phyloP scores from a whole-genome alignment of 1,140 invertebrate species.

The Scylla paramamosain region DNA sequence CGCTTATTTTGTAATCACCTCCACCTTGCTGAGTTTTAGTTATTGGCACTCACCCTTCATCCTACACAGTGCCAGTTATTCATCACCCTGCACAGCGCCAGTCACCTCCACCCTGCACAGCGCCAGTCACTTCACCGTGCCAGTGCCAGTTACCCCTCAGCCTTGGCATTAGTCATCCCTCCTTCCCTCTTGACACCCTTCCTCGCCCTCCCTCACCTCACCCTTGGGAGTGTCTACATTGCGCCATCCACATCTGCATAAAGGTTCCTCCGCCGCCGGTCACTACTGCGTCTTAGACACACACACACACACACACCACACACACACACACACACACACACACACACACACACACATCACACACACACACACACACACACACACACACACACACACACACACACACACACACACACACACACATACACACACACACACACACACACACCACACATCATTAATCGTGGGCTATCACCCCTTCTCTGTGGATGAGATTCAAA shows the following conservation, averaged over 20 bases:
- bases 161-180: background rate
- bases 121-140: too few relatives aligned
- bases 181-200: background rate
- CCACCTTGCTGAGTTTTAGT: too few relatives aligned
- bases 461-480: too few relatives aligned
- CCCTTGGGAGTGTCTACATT: conserved; percentile 30
- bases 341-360: background rate
- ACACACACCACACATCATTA: too few relatives aligned
- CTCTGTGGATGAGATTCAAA: too few relatives aligned
- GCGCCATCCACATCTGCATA: conserved; percentile 40
- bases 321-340: conserved; percentile 29
- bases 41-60: too few relatives aligned
- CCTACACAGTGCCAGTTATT: too few relatives aligned
- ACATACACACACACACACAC: background rate
- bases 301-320: conserved; percentile 16
- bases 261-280: background rate
- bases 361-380: conserved; percentile 3
- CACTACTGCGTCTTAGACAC: background rate
- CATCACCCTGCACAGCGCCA: too few relatives aligned
- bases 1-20: too few relatives aligned
- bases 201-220: background rate
- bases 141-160: too few relatives aligned
- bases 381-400: background rate
- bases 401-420: background rate
- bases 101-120: too few relatives aligned